phyloP scores from a whole-genome alignment of 92 coral and sea anemone species.

The Anthopleura xanthogrammica region DNA sequence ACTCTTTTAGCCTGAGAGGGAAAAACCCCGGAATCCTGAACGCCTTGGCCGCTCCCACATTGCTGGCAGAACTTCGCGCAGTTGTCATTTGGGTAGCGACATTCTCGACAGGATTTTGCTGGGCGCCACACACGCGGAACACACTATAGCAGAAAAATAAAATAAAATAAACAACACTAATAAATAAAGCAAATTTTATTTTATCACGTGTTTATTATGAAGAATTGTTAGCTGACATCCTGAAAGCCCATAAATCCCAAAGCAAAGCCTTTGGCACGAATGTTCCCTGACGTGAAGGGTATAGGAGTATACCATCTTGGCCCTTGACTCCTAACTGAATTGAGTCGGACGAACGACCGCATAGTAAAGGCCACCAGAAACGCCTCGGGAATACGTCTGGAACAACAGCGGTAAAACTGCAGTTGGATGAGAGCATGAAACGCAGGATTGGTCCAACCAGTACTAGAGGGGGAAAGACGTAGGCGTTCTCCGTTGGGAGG shows the following conservation, averaged over 20 bases:
- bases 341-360: conserved; percentile 17
- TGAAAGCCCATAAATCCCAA: too few species aligned
- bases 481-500: conserved; percentile 12
- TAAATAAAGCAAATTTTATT: too few species aligned
- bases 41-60: too few species aligned
- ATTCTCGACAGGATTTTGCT: conserved; percentile 30
- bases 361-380: conserved; percentile 48
- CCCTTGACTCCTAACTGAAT: conserved; percentile 36
- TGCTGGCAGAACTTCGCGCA: too few species aligned
- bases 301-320: conserved; percentile 24
- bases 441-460: conserved; percentile 42
- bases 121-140: conserved; percentile 33
- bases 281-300: conserved; percentile 38
- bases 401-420: conserved; percentile 27
- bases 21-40: too few species aligned
- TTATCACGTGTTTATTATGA: too few species aligned
- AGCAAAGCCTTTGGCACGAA: too few species aligned
- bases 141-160: too few species aligned
- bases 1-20: conserved; percentile 2
- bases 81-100: conserved; percentile 33
- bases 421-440: conserved; percentile 8
- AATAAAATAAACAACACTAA: too few species aligned
- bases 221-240: too few species aligned
- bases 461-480: conserved; percentile 27
- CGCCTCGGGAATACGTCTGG: conserved; percentile 37